These are phyloP conservation scores for Theretra japonica DNA, from an alignment of 2,888 invertebrate species.

Conservation along the genomic window DNA sequence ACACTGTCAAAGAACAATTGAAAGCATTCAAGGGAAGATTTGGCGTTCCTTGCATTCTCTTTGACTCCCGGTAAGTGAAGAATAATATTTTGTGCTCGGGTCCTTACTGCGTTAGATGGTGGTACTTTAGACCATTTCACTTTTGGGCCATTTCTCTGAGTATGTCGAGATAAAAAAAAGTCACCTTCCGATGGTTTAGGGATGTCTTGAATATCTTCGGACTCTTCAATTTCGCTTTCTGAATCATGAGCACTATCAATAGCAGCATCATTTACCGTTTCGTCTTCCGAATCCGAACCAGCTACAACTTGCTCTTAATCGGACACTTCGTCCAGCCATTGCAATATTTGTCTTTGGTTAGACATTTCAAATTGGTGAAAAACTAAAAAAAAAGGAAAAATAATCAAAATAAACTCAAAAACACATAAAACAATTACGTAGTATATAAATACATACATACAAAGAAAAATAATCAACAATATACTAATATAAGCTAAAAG, in stretches of 20 bases:
- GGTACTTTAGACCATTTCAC: slow-evolving; percentile 28
- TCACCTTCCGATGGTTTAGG: slow-evolving; percentile 3
- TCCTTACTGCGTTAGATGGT: slow-evolving; percentile 31
- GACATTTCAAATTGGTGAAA: too few species aligned
- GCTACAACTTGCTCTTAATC: slow-evolving; percentile 41
- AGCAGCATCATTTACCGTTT: slow-evolving; percentile 33
- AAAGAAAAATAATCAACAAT: too few species aligned
- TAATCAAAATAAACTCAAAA: too few species aligned
- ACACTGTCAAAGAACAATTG: too few species aligned
- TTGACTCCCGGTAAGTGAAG: slow-evolving; percentile 31
- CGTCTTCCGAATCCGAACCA: slow-evolving; percentile 39
- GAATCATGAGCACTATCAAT: slow-evolving; percentile 22
- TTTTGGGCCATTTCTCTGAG: slow-evolving; percentile 26
- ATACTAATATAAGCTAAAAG: too few species aligned
- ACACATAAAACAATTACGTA: too few species aligned
- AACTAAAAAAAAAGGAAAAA: too few species aligned
- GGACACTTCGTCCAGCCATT: slow-evolving; percentile 37
- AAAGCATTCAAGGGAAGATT: too few species aligned
- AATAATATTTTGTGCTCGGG: slow-evolving; percentile 28
- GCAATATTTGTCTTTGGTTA: slow-evolving; percentile 29
- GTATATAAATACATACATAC: too few species aligned
- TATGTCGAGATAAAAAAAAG: slow-evolving; percentile 28
- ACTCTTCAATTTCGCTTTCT: slow-evolving; percentile 16
- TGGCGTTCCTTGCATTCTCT: slow-evolving; percentile 21
- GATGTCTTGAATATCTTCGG: not conserved